Percentiles rank a stretch among this genome's conserved stretches.
Conservation (phyloP, 2,113 vertebrate species). For the Microcebus jonahi region DNA sequence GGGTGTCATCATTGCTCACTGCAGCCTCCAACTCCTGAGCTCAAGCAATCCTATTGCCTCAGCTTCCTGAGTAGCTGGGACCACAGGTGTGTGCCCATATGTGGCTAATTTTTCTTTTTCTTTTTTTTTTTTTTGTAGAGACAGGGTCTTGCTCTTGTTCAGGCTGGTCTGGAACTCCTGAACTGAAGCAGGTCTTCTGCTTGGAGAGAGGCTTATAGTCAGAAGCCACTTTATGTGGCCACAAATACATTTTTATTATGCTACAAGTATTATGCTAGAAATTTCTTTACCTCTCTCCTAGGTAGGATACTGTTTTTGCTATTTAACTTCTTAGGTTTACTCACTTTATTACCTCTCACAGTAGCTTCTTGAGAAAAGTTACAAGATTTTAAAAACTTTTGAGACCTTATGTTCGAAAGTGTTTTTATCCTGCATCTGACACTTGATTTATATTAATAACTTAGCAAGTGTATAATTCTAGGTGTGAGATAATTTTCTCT, state of each 20-base stretch:
- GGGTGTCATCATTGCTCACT: no score
- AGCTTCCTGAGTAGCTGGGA: no score
- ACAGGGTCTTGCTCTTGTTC: no score
- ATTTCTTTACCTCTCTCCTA: background rate
- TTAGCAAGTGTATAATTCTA: background rate
- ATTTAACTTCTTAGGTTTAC: background rate
- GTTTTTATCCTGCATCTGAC: background rate
- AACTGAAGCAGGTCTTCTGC: no score
- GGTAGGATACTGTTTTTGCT: background rate
- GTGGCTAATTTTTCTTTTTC: no score
- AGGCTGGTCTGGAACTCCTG: no score
- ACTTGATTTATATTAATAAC: background rate
- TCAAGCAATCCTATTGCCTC: no score
- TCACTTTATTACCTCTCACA: background rate
- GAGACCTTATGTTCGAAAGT: background rate
- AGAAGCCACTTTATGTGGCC: no score
- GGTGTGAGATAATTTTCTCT: background rate
- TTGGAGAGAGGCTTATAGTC: no score
- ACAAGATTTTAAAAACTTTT: background rate
- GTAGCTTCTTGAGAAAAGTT: background rate
- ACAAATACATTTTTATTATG: background rate
- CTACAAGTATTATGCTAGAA: background rate
- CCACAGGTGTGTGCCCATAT: no score
- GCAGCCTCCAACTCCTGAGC: no score
- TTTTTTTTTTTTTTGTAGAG: no score